Conservation (phyloP, 1,140 invertebrate species). For the Drosophila mauritiana region DNA sequence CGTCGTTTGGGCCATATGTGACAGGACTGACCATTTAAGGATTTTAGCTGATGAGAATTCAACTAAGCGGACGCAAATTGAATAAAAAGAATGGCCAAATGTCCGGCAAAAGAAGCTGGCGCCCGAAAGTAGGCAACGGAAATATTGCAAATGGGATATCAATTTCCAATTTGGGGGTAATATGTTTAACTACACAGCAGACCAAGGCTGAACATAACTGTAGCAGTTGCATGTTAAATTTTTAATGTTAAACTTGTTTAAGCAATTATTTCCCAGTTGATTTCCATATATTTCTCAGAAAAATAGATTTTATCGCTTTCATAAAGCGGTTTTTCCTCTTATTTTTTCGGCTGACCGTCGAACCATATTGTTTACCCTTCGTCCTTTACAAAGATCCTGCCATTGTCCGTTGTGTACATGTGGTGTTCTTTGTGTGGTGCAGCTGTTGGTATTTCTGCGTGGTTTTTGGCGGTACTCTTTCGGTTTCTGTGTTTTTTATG, state of each 20-base stretch:
- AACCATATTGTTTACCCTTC: slow-evolving; percentile 31
- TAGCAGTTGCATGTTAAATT: neutral
- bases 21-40: slow-evolving; percentile 64
- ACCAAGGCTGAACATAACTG: neutral
- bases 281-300: neutral
- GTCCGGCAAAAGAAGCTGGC: slow-evolving; percentile 1
- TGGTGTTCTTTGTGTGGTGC: slow-evolving; percentile 39
- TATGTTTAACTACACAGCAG: neutral
- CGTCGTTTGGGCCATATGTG: slow-evolving; percentile 67
- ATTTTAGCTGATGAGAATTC: slow-evolving; percentile 71
- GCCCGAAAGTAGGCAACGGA: slow-evolving; percentile 9
- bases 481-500: slow-evolving; percentile 20
- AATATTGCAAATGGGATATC: slow-evolving; percentile 1
- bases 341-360: slow-evolving; percentile 6
- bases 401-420: slow-evolving; percentile 28
- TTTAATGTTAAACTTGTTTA: neutral
- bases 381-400: slow-evolving; percentile 14
- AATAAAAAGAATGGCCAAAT: slow-evolving; percentile 36
- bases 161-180: neutral
- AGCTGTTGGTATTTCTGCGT: slow-evolving; percentile 64
- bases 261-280: neutral
- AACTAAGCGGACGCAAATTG: slow-evolving; percentile 31
- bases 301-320: neutral
- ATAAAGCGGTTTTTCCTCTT: slow-evolving; percentile 18
- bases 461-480: slow-evolving; percentile 48